Percentiles rank a stretch among this genome's conserved stretches.
Evolutionary conservation across 1,140 invertebrate species (phyloP).

Genomic region (Notospermus geniculatus): DNA sequence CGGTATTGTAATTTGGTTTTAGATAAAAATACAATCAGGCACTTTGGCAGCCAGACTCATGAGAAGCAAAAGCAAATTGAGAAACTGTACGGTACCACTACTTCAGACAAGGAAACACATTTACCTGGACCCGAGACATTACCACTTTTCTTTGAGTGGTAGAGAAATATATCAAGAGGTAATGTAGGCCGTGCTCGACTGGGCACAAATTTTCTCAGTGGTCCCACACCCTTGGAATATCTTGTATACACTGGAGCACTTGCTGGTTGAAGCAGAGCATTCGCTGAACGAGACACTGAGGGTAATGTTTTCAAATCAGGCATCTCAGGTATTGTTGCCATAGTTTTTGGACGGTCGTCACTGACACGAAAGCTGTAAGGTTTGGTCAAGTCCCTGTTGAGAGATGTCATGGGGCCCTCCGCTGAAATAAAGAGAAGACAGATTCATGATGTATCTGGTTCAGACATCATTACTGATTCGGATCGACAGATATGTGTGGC

Average conservation of each 20-base stretch:
- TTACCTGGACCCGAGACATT: constrained; percentile 36
- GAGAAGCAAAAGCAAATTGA: neutral
- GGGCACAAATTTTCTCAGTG: constrained; percentile 34
- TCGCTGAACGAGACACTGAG: constrained; percentile 1
- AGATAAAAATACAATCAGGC: too few species aligned
- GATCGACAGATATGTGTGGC: too few species aligned
- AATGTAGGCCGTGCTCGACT: constrained; percentile 29
- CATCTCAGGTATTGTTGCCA: neutral
- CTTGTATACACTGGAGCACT: constrained; percentile 8
- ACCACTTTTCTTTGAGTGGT: constrained; percentile 42
- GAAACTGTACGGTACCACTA: too few species aligned
- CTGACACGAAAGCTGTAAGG: constrained; percentile 40
- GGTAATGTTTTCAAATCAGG: constrained; percentile 12
- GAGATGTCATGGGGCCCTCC: constrained; percentile 37
- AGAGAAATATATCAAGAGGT: constrained; percentile 46
- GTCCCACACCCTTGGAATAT: constrained; percentile 14
- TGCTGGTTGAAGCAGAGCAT: constrained; percentile 4
- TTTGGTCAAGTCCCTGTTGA: constrained; percentile 35
- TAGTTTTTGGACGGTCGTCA: constrained; percentile 25
- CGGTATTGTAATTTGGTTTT: too few species aligned
- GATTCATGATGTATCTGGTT: too few species aligned
- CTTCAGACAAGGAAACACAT: neutral
- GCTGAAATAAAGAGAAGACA: constrained; percentile 28
- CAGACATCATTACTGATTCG: too few species aligned
- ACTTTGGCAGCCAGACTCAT: too few species aligned